Conservation (phyloP, 2,113 vertebrate species). For the Perca flavescens region DNA sequence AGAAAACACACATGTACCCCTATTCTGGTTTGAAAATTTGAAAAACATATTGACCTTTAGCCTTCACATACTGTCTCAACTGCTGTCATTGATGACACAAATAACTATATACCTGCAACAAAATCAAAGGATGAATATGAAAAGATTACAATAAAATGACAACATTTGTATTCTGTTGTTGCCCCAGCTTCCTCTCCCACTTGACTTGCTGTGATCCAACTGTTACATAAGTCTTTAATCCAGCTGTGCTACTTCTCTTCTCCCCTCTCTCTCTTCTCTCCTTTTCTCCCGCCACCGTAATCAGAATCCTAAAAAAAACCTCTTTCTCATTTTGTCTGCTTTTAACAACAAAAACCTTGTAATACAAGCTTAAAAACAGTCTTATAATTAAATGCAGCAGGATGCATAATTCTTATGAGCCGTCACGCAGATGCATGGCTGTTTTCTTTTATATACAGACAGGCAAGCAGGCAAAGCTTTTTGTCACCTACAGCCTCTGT, state of each 20-base stretch:
- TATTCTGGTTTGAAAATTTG: background rate
- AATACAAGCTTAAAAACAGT: constrained; percentile 19
- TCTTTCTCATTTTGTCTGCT: constrained; percentile 27
- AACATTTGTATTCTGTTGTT: constrained; percentile 59
- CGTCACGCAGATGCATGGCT: background rate
- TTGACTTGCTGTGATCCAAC: constrained; percentile 70
- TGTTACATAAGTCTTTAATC: constrained; percentile 80
- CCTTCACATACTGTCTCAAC: background rate
- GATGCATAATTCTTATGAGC: constrained; percentile 6
- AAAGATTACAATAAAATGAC: constrained; percentile 36
- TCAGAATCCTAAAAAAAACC: constrained; percentile 41
- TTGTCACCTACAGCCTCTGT: constrained; percentile 59
- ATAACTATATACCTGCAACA: constrained; percentile 12
- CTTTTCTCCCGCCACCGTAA: constrained; percentile 46
- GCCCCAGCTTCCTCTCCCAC: constrained; percentile 56
- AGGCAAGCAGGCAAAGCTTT: constrained; percentile 35
- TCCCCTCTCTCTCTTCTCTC: constrained; percentile 34
- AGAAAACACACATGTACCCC: background rate
- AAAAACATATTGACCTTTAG: background rate
- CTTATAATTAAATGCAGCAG: constrained; percentile 21
- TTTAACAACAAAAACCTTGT: constrained; percentile 12
- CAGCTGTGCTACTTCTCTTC: constrained; percentile 72
- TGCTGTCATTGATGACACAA: constrained; percentile 24
- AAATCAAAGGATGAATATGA: constrained; percentile 42
- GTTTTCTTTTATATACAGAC: constrained; percentile 23